Evolutionary conservation across 2,888 invertebrate species (phyloP), one percentile per base, ranked within the genome.

Genomic region (Prionchulus punctatus): DNA sequence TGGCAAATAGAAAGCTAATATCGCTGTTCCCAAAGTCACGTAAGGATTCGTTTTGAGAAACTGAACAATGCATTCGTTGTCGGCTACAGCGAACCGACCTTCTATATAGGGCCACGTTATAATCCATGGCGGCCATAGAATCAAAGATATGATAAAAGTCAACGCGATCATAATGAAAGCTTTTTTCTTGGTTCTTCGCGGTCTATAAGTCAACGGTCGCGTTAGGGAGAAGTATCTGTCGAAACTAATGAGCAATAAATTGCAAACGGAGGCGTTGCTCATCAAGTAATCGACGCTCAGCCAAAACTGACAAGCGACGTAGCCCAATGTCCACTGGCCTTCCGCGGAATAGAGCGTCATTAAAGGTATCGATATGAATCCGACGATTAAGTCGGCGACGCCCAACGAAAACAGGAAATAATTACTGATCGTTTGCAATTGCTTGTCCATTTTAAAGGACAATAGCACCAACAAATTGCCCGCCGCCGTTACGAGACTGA

Each of bases 61-160:
- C 80, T 96, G 96, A 68, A 98, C 94, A 76, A 92, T 92, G 74
- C 98, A 98, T 75, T 87, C 84, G 70, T 83, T 79, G 57, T 83
- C 81, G 54, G 89, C 90, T 63, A 92, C 91, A 23, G 89, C 90
- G 61, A 92, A 79, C 71, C 43, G 26, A 18, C 52, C 94, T 76
- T 96, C 94, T 64, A 98, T 90, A 72, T 92, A 88, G 53, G 96
- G 96, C 94, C 94, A 96, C 63, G 88, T 85, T 76, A 91, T 89
- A 69, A 98, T 96, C 92, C 92, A 96, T 1, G 96, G 96, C n/a
- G 94, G 92, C 96, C 96, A 98, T 57, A 96, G 76, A 58, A 92
- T 75, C 62, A 89, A 74, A 62, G 92, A 92, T 64, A 96, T 84
- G 54, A 90, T 85, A 91, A 94, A 98, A 54, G 94, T 94, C 66